Evolutionary conservation across 2,113 vertebrate genomes (phyloP).

Genomic region (Micromys minutus): DNA sequence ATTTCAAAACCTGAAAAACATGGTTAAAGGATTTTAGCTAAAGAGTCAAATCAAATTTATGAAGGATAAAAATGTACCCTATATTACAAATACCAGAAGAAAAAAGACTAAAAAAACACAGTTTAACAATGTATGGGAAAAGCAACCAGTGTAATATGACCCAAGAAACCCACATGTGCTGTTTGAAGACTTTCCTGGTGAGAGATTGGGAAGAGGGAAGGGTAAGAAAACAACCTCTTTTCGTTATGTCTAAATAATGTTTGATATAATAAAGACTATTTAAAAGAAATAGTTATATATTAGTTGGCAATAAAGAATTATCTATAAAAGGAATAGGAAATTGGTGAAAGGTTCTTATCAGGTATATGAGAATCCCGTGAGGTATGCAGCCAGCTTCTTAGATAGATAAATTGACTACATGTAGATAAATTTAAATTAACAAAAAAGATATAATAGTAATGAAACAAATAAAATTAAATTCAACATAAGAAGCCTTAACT

Average conservation of each 20-base stretch:
- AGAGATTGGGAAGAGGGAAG: neutral
- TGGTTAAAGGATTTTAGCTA: neutral
- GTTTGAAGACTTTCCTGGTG: neutral
- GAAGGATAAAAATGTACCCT: neutral
- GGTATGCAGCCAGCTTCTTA: neutral
- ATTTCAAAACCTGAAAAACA: conserved; percentile 46
- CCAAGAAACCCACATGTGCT: neutral
- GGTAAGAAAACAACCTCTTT: fast-evolving
- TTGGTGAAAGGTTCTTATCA: neutral
- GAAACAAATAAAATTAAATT: neutral
- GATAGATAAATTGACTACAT: neutral
- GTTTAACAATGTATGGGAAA: neutral
- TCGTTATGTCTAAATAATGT: neutral
- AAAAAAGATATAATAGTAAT: neutral
- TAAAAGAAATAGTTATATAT: neutral
- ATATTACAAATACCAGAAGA: neutral
- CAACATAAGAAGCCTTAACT: neutral
- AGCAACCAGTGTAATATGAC: neutral
- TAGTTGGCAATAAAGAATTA: neutral
- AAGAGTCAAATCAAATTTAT: neutral
- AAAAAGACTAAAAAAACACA: neutral
- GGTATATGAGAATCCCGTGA: neutral
- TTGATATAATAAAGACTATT: neutral
- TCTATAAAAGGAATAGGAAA: neutral
- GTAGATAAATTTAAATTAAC: neutral